These are phyloP conservation scores for Tragulus kanchil DNA, from an alignment of 2,113 vertebrate species.

Conservation along the genomic window DNA sequence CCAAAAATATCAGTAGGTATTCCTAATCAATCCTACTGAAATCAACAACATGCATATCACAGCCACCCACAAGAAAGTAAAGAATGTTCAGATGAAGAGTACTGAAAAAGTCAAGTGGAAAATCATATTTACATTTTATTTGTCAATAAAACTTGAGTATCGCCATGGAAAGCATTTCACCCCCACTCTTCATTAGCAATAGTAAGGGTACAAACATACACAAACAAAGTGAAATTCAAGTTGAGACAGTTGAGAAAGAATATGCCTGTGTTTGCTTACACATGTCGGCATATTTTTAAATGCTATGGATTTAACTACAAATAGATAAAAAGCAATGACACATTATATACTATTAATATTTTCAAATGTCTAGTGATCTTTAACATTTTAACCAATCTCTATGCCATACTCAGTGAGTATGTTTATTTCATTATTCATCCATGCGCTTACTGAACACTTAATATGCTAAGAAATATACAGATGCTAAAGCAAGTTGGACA, in stretches of 20 bases:
- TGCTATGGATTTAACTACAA: slow-evolving; percentile 3
- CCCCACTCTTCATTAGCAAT: neutral
- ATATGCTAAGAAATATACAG: neutral
- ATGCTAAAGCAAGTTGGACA: neutral
- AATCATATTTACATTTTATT: slow-evolving; percentile 42
- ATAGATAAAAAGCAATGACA: slow-evolving; percentile 28
- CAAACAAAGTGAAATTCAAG: slow-evolving; percentile 38
- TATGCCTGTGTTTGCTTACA: neutral
- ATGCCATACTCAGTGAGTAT: neutral
- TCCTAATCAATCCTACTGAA: slow-evolving; percentile 8
- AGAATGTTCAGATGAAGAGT: neutral
- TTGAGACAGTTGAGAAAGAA: neutral
- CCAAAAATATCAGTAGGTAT: neutral
- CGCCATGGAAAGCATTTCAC: slow-evolving; percentile 19
- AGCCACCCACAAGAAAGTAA: slow-evolving; percentile 4
- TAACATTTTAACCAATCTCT: slow-evolving; percentile 17
- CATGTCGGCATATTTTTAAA: slow-evolving; percentile 17
- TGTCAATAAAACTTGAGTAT: slow-evolving; percentile 42
- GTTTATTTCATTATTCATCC: neutral
- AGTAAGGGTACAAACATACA: neutral
- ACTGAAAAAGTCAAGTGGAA: slow-evolving; percentile 32
- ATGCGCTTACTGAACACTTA: neutral
- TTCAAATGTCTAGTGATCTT: slow-evolving; percentile 26
- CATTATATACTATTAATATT: neutral
- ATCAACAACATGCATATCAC: slow-evolving; percentile 17